Conservation (phyloP, 2,797 vertebrate genomes). For the Rhinella marina region DNA sequence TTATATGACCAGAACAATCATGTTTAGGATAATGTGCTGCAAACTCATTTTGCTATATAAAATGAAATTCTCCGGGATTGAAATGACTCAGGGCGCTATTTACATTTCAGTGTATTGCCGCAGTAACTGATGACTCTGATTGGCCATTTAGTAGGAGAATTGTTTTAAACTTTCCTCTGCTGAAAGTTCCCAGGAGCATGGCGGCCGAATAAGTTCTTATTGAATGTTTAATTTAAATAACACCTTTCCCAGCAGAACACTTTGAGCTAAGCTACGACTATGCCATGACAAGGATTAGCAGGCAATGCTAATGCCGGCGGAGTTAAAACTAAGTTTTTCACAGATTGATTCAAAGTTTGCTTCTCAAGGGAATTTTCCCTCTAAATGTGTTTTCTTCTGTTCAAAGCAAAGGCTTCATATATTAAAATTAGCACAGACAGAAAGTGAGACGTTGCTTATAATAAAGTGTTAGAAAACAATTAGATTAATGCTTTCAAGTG, state of each 20-base stretch:
- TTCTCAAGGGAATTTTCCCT: not conserved
- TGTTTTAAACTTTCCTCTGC: constrained; percentile 36
- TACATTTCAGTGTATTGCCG: constrained; percentile 31
- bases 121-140: constrained; percentile 47
- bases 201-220: constrained; percentile 4
- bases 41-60: constrained; percentile 58
- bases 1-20: constrained; percentile 59
- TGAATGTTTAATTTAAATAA: constrained; percentile 47
- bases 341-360: constrained; percentile 19
- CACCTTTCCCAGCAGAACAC: constrained; percentile 35
- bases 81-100: constrained; percentile 51
- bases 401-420: not conserved
- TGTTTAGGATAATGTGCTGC: constrained; percentile 53
- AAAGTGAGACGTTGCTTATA: not conserved
- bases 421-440: not conserved
- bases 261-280: constrained; percentile 24
- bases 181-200: constrained; percentile 29
- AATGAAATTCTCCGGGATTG: constrained; percentile 49
- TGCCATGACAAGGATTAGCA: constrained; percentile 16
- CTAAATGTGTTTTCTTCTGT: constrained; percentile 12
- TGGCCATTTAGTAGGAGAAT: constrained; percentile 28
- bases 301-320: not conserved
- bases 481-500: not conserved
- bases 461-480: not conserved
- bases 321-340: constrained; percentile 30